phyloP scores from a whole-genome alignment of 2,113 vertebrate species.

The Eulemur macaco region DNA sequence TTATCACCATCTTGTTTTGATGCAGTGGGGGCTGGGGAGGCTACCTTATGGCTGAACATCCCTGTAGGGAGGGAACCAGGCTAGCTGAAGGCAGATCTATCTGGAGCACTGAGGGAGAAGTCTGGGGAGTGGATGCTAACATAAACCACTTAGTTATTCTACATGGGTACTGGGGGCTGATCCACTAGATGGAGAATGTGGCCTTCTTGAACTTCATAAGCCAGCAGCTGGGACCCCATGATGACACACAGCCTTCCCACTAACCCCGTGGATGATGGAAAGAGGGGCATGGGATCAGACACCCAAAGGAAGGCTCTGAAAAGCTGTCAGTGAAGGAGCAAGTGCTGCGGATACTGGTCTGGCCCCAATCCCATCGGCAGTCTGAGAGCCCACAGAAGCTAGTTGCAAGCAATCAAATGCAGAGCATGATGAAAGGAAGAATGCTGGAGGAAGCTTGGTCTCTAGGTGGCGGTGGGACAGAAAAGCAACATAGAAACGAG shows the following conservation, averaged over 20 bases:
- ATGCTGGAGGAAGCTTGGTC: background rate
- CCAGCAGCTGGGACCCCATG: background rate
- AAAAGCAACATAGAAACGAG: background rate
- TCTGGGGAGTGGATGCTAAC: background rate
- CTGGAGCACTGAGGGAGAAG: background rate
- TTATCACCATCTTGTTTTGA: background rate
- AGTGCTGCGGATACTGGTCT: fast-evolving
- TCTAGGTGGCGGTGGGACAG: background rate
- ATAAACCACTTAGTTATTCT: background rate
- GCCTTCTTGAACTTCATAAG: background rate
- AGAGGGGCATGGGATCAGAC: background rate
- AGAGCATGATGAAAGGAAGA: background rate
- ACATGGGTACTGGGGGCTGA: background rate
- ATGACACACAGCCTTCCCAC: background rate
- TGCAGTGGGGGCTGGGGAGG: background rate
- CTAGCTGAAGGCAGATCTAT: background rate
- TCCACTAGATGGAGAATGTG: background rate
- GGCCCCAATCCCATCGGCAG: background rate
- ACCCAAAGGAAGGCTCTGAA: background rate
- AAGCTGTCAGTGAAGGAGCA: background rate
- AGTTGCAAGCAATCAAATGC: background rate
- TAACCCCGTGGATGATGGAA: background rate
- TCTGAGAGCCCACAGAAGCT: background rate
- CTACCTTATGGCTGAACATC: background rate
- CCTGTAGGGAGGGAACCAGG: background rate